phyloP scores from a whole-genome alignment of 1,140 invertebrate genomes.

The Megathymus violae region DNA sequence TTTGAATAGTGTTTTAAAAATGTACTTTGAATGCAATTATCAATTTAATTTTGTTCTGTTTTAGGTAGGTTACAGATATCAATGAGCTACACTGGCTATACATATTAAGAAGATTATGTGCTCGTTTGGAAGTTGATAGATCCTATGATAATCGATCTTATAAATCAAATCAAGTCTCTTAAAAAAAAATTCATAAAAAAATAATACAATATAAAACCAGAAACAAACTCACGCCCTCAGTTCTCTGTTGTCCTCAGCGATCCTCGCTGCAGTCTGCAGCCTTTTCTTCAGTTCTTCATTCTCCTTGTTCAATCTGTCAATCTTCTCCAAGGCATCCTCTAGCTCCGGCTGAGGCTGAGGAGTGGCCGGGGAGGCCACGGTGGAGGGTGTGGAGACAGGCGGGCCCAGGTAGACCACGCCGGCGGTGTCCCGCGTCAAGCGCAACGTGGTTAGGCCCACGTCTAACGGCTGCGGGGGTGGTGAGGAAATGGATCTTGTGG shows the following conservation, averaged over 20 bases:
- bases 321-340: slow-evolving; percentile 56
- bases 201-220: no score
- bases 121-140: no score
- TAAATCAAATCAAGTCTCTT: no score
- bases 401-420: slow-evolving; percentile 91
- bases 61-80: no score
- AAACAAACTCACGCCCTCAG: slow-evolving; percentile 69
- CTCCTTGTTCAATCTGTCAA: slow-evolving; percentile 62
- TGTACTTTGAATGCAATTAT: no score
- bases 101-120: no score
- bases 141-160: no score
- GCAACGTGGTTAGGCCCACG: slow-evolving; percentile 88
- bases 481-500: slow-evolving; percentile 91
- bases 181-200: no score
- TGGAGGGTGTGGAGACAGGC: slow-evolving; percentile 51
- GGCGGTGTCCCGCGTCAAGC: slow-evolving; percentile 86
- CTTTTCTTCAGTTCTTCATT: slow-evolving; percentile 73
- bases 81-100: no score
- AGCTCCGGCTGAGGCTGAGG: slow-evolving; percentile 61
- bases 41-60: no score
- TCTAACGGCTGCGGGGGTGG: slow-evolving; percentile 92
- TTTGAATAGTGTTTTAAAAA: no score
- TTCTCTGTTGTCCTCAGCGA: slow-evolving; percentile 75
- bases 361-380: slow-evolving; percentile 52
- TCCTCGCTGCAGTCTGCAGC: slow-evolving; percentile 60